Percentiles rank a stretch among this genome's conserved stretches.
phyloP scores from a whole-genome alignment of 2,113 vertebrate species.

The Antechinus flavipes region DNA sequence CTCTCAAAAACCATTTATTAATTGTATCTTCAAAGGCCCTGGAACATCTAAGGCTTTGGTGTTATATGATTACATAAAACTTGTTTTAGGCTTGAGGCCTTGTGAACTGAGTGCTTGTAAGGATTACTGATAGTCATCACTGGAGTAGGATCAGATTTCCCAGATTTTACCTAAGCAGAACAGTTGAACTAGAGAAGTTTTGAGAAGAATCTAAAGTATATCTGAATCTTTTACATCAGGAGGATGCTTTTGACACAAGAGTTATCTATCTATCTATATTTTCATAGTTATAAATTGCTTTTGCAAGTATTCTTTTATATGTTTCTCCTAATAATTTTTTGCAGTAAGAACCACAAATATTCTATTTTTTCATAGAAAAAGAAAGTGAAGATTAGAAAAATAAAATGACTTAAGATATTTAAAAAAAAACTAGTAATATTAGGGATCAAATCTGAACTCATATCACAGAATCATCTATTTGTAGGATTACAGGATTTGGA shows the following conservation, averaged over 20 bases:
- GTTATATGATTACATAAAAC: not conserved
- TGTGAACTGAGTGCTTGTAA: slow-evolving; percentile 2
- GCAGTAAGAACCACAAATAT: not conserved
- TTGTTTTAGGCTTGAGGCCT: not conserved
- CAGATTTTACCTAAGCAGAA: not conserved
- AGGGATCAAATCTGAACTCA: not conserved
- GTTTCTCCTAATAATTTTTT: not conserved
- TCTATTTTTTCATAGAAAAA: not conserved
- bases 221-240: not conserved
- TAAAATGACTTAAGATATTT: not conserved
- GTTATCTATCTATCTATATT: not conserved
- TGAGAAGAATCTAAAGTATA: not conserved
- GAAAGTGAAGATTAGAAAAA: not conserved
- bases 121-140: not conserved
- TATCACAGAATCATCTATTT: not conserved
- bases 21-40: not conserved
- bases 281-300: not conserved
- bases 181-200: not conserved
- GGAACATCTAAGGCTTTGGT: not conserved
- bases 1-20: not conserved
- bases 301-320: not conserved
- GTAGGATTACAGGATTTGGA: not conserved
- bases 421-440: not conserved
- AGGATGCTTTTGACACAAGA: not conserved
- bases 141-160: not conserved